A percentile compares a stretch with the other conserved stretches of the same genome.
Conservation (phyloP, 64 coral and sea anemone species). For the Montipora capricornis region DNA sequence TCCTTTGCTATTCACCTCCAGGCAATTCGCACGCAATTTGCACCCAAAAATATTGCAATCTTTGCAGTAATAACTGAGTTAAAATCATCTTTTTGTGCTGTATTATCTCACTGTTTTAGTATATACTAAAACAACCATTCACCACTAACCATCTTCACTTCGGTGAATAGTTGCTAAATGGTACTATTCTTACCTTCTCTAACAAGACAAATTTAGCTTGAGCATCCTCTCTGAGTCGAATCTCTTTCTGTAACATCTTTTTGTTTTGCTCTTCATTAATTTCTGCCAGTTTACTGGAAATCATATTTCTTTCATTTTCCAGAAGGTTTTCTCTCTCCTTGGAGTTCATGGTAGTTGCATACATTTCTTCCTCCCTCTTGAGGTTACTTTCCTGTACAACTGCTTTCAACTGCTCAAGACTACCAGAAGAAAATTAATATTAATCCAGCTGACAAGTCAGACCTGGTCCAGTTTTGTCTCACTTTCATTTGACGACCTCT, state of each 20-base stretch:
- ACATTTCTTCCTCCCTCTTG: slow-evolving; percentile 81
- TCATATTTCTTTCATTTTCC: slow-evolving; percentile 78
- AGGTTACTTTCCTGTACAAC: slow-evolving; percentile 76
- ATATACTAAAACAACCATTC: too few species aligned
- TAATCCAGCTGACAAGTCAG: not conserved
- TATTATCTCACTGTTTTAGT: too few species aligned
- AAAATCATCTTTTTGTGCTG: too few species aligned
- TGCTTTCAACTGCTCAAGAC: slow-evolving; percentile 81
- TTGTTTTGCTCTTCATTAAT: slow-evolving; percentile 95
- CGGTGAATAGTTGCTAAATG: too few species aligned
- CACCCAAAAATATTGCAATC: too few species aligned
- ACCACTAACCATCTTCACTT: too few species aligned
- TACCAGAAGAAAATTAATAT: slow-evolving; percentile 22
- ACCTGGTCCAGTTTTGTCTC: too few species aligned
- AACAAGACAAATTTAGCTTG: slow-evolving; percentile 89
- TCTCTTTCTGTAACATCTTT: slow-evolving; percentile 94
- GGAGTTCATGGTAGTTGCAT: slow-evolving; percentile 71
- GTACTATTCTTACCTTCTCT: slow-evolving; percentile 63
- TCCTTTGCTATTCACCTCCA: too few species aligned
- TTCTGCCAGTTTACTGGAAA: slow-evolving; percentile 92
- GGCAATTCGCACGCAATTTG: too few species aligned
- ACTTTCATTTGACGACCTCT: too few species aligned
- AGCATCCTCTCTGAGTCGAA: slow-evolving; percentile 91
- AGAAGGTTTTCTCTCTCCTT: slow-evolving; percentile 86
- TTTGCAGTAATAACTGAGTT: too few species aligned